Evolutionary conservation across 1,140 invertebrate species (phyloP).

Genomic region (Drosophila malerkotliana): DNA sequence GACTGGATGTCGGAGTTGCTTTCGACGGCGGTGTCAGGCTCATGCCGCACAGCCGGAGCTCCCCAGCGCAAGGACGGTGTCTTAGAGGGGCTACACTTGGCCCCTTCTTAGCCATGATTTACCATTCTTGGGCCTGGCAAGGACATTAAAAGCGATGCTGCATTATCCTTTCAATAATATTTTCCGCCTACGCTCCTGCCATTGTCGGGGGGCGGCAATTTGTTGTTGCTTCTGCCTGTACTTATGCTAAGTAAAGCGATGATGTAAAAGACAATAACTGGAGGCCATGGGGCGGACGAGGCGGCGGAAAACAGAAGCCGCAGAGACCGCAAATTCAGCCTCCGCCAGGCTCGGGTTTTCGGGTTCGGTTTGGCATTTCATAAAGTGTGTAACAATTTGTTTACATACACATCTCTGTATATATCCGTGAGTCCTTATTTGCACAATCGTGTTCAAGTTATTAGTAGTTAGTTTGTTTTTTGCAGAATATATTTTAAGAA

Average conservation of each 20-base stretch:
- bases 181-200: constrained; percentile 17
- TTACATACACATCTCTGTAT: constrained; percentile 57
- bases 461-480: not conserved
- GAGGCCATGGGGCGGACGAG: constrained; percentile 2
- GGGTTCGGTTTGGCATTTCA: constrained; percentile 62
- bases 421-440: constrained; percentile 29
- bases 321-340: constrained; percentile 68
- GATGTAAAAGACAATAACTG: constrained; percentile 79
- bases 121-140: not conserved
- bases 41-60: constrained; percentile 69
- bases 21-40: constrained; percentile 61
- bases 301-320: constrained; percentile 42
- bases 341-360: constrained; percentile 12
- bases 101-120: not conserved
- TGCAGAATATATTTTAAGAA: not conserved
- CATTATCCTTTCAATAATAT: not conserved
- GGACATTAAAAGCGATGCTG: not conserved
- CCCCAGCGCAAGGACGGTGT: constrained; percentile 4
- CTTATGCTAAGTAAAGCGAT: constrained; percentile 82
- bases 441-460: constrained; percentile 1
- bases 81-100: not conserved
- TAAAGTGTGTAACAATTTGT: constrained; percentile 77
- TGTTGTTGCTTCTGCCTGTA: constrained; percentile 69
- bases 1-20: constrained; percentile 49
- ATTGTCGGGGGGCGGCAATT: constrained; percentile 49